These are phyloP conservation scores for Teleopsis dalmanni DNA, from an alignment of 1,140 invertebrate genomes.

Conservation along the genomic window DNA sequence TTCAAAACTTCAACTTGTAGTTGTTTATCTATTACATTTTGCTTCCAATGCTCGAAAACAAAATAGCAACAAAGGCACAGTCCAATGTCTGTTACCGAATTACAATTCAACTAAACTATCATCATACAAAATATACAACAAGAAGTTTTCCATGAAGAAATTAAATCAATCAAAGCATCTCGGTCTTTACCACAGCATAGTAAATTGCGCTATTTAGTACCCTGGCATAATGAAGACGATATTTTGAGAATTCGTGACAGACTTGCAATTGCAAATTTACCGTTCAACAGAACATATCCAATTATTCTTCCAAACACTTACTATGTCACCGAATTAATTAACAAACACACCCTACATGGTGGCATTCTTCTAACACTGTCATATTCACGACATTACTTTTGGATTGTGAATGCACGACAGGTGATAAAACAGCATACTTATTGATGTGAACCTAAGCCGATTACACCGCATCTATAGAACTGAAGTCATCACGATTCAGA, in stretches of 20 bases:
- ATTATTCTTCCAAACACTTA: background rate
- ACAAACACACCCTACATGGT: too few relatives aligned
- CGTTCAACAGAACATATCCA: background rate
- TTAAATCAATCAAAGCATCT: background rate
- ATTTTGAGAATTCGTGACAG: background rate
- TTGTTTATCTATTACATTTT: background rate
- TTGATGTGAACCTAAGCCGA: slow-evolving; percentile 6
- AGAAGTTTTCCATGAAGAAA: background rate
- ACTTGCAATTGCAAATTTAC: background rate
- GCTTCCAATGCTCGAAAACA: background rate
- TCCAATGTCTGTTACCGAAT: background rate
- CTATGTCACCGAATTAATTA: too few relatives aligned
- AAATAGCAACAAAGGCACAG: background rate
- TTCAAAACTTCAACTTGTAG: background rate
- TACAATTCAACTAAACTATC: background rate
- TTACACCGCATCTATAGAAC: slow-evolving; percentile 12
- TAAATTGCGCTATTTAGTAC: background rate
- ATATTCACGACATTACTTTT: background rate
- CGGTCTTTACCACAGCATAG: background rate
- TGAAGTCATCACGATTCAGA: background rate
- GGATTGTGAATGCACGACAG: background rate
- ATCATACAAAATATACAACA: background rate
- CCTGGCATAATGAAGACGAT: background rate
- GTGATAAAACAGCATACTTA: background rate
- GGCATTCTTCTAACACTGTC: background rate